Evolutionary conservation across 2,797 vertebrate genomes (phyloP), one percentile per base, ranked within the genome.

Genomic region (Cygnus olor): DNA sequence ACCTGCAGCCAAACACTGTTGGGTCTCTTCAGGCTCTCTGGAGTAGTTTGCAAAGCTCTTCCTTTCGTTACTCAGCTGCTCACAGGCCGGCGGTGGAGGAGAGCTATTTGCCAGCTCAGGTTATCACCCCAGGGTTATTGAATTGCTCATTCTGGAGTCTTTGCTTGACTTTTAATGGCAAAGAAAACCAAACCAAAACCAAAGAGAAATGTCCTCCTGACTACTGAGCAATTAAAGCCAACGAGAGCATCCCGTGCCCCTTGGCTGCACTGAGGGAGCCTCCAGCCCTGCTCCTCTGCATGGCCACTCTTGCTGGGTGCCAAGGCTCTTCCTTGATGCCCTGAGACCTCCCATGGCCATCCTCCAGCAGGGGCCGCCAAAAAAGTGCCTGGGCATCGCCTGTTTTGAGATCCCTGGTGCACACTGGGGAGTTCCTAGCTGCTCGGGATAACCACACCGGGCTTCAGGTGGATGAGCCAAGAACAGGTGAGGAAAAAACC

Each of bases 361-460:
- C 17, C 27, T 54, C 28, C 53, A 54, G 53, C 27, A 54, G 20
- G 28, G 53, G 27, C 27, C 28, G 28, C 27, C 53, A 30, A 30
- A 30, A 49, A 54, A 54, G 53, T 54, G 53, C 10, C 53, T 16
- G 53, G 25, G 53, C 8, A 54, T 54, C 16, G 8, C 53, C 3
- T 54, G 28, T 54, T 96, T 96, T 36, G 80, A 79, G 90, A 95
- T 96, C 94, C 84, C 85, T 96, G 90, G 87, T 78, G 86, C 88
- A 96, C 56, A 53, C 89, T 96, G 95, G 76, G 95, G 96, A 97
- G 95, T 96, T 96, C 95, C 93, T 81, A 81, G 88, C 51, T 25
- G 34, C 82, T 92, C 4, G 25, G 92, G 94, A 96, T 85, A 97
- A 96, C 96, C 53, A 30, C 93, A 63, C 89, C 3, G 40, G 65